Evolutionary conservation across 2,888 invertebrate species (phyloP).

Genomic region (Chalcis sispes): DNA sequence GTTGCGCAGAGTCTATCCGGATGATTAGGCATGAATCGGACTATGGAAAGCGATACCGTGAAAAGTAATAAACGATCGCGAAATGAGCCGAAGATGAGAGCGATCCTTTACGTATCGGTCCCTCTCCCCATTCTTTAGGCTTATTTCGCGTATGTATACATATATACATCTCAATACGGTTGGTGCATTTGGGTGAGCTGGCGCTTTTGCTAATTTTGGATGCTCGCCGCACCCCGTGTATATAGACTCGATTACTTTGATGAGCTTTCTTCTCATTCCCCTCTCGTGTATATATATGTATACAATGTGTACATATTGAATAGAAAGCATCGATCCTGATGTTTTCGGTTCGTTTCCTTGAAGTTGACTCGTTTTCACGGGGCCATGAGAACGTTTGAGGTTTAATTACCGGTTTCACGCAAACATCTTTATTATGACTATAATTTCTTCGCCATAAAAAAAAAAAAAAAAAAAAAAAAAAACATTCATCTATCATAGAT

Average conservation of each 20-base stretch:
- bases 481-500: too few relatives aligned
- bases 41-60: too few relatives aligned
- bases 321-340: not conserved
- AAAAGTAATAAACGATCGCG: too few relatives aligned
- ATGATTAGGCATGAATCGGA: too few relatives aligned
- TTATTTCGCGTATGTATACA: too few relatives aligned
- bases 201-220: conserved; percentile 17
- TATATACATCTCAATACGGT: not conserved
- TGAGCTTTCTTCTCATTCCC: conserved; percentile 24
- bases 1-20: not conserved
- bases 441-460: too few relatives aligned
- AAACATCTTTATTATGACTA: not conserved
- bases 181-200: conserved; percentile 3
- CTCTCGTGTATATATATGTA: not conserved
- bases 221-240: conserved; percentile 1
- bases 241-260: conserved; percentile 8
- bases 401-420: not conserved
- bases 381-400: not conserved
- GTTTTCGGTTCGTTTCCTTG: not conserved
- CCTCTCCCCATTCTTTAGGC: too few relatives aligned
- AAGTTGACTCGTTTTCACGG: conserved; percentile 11
- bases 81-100: too few relatives aligned
- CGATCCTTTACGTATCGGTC: too few relatives aligned
- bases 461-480: too few relatives aligned
- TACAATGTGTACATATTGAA: not conserved